Percentiles rank a stretch among this genome's conserved stretches.
Evolutionary conservation across 2,888 invertebrate species (phyloP).

Genomic region (Buathra laborator): DNA sequence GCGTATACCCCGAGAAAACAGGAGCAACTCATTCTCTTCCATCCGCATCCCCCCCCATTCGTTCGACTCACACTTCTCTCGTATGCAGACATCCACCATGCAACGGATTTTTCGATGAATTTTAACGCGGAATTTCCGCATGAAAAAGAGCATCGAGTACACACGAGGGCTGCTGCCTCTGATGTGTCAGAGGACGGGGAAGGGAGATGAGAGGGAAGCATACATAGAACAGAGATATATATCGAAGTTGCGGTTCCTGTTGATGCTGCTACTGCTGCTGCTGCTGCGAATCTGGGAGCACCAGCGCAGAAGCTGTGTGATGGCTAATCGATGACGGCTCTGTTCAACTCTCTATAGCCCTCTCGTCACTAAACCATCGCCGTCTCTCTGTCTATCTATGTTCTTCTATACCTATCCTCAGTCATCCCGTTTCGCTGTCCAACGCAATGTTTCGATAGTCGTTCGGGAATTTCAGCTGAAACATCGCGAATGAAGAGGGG

Average conservation of each 20-base stretch:
- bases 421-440: slow-evolving; percentile 8
- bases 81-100: slow-evolving; percentile 39
- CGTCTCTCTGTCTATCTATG: not conserved
- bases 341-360: slow-evolving; percentile 55
- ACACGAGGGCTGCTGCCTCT: slow-evolving; percentile 9
- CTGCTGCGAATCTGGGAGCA: slow-evolving; percentile 64
- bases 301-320: slow-evolving; percentile 69
- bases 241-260: slow-evolving; percentile 55
- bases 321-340: slow-evolving; percentile 72
- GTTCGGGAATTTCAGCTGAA: slow-evolving; percentile 13
- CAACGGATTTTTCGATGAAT: slow-evolving; percentile 63
- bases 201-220: slow-evolving; percentile 17
- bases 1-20: slow-evolving; percentile 5
- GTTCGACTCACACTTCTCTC: slow-evolving; percentile 29
- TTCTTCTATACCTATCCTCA: slow-evolving; percentile 1
- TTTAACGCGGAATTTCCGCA: slow-evolving; percentile 57
- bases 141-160: slow-evolving; percentile 43
- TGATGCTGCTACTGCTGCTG: slow-evolving; percentile 36
- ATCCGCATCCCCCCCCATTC: not conserved
- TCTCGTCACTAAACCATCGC: not conserved
- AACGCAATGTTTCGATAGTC: slow-evolving; percentile 32
- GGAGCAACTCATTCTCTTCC: not conserved
- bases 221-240: slow-evolving; percentile 34
- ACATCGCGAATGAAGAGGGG: slow-evolving; percentile 13
- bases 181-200: slow-evolving; percentile 46